phyloP scores from a whole-genome alignment of 2,888 invertebrate species.

The Clistopyga incitator region DNA sequence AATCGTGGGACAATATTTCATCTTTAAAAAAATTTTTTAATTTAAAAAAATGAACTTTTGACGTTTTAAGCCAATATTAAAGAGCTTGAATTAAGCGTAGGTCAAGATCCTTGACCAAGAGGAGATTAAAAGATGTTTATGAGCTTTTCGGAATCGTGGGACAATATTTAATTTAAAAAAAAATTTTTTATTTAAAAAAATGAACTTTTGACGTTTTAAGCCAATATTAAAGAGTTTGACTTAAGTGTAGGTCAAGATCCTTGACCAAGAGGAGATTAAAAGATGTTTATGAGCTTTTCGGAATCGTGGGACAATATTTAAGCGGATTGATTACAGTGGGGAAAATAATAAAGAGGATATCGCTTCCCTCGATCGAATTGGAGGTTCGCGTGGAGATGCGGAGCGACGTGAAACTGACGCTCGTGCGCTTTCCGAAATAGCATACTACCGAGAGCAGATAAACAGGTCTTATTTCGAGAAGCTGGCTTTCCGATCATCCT shows the following conservation, averaged over 20 bases:
- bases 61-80: not conserved
- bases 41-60: not conserved
- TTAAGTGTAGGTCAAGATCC: not conserved
- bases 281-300: slow-evolving; percentile 5
- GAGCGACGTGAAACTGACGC: slow-evolving; percentile 73
- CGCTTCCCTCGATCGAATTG: slow-evolving; percentile 37
- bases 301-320: not conserved
- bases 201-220: not conserved
- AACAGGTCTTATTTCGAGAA: slow-evolving; percentile 82
- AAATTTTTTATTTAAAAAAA: no score
- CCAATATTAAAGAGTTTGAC: not conserved
- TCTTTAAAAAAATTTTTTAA: no score
- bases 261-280: not conserved
- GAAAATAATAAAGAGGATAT: slow-evolving; percentile 36
- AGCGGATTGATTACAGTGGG: not conserved
- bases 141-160: no score
- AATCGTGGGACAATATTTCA: no score
- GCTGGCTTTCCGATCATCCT: slow-evolving; percentile 68
- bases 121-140: no score
- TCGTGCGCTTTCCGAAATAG: slow-evolving; percentile 79
- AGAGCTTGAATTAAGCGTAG: not conserved
- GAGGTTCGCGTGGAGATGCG: slow-evolving; percentile 43
- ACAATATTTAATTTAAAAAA: no score
- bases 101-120: no score
- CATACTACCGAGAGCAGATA: slow-evolving; percentile 76